Evolutionary conservation across 2,797 vertebrate genomes (phyloP).

Genomic region (Lagorchestes hirsutus): DNA sequence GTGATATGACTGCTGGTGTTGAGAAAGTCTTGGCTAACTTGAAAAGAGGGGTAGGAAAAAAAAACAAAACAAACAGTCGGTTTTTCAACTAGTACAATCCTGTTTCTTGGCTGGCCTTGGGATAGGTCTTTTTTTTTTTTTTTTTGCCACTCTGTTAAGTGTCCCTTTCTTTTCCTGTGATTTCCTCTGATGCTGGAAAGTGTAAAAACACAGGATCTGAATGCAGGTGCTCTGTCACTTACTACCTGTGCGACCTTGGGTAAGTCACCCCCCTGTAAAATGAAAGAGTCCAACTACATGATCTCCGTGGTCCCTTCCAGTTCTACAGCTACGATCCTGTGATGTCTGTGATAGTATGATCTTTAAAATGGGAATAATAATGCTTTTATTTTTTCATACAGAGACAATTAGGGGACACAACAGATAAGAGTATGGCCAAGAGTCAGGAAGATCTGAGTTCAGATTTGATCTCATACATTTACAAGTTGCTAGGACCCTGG

Average conservation of each 20-base stretch:
- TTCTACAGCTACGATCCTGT: neutral
- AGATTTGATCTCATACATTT: neutral
- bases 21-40: neutral
- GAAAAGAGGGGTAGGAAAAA: neutral
- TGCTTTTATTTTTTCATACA: neutral
- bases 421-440: neutral
- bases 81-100: neutral
- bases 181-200: neutral
- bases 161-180: neutral
- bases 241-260: neutral
- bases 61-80: neutral
- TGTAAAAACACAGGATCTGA: neutral
- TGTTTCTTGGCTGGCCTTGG: conserved; percentile 16
- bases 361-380: neutral
- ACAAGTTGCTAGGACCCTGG: neutral
- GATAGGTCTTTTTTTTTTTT: neutral
- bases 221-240: neutral
- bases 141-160: neutral
- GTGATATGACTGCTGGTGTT: neutral
- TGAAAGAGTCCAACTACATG: neutral
- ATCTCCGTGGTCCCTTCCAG: neutral
- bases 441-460: neutral
- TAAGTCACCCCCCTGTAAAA: neutral
- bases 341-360: neutral
- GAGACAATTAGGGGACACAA: neutral